phyloP scores from a whole-genome alignment of 2,888 invertebrate genomes.

The Podabrus alpinus region DNA sequence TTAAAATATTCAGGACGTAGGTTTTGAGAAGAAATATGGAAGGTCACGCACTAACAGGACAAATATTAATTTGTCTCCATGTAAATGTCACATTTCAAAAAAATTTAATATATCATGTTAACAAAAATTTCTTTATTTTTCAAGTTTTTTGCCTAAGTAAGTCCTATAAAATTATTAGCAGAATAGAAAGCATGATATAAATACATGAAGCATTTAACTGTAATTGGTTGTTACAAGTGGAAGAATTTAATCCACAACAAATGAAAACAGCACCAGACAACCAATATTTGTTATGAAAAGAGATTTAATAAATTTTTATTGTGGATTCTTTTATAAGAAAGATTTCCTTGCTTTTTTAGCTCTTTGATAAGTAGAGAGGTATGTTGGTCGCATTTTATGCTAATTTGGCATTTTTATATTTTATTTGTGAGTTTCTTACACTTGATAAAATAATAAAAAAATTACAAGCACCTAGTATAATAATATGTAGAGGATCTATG shows the following conservation, averaged over 20 bases:
- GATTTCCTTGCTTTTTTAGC: background rate
- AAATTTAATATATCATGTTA: background rate
- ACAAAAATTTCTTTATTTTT: background rate
- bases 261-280: background rate
- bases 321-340: background rate
- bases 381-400: background rate
- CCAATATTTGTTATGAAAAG: background rate
- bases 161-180: background rate
- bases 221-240: background rate
- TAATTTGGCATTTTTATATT: no score
- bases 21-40: background rate
- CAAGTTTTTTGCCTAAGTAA: background rate
- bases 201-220: background rate
- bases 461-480: no score
- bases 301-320: background rate
- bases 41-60: background rate
- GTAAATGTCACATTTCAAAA: background rate
- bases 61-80: background rate
- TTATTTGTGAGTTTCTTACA: no score
- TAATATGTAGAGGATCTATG: no score
- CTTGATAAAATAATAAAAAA: no score
- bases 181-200: background rate
- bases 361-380: background rate
- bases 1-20: background rate
- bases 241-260: background rate